These are phyloP conservation scores for Cylloceria caligata DNA, from an alignment of 2,888 invertebrate genomes.

Conservation along the genomic window DNA sequence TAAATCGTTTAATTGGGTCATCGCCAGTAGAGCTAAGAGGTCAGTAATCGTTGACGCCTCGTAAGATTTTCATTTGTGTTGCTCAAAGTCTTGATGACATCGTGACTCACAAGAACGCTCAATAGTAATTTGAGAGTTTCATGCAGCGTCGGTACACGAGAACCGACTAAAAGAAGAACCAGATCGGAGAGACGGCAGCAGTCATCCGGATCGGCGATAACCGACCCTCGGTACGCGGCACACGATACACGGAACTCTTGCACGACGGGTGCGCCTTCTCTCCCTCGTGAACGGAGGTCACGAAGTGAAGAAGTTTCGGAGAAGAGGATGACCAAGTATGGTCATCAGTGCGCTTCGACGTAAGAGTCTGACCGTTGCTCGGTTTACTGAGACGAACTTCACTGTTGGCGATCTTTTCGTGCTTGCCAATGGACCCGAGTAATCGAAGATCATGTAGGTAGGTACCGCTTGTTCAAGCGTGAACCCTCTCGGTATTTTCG, in stretches of 20 bases:
- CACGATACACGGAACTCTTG: slow-evolving; percentile 47
- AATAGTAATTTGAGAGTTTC: not conserved
- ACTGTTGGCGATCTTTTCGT: slow-evolving; percentile 33
- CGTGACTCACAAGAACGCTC: slow-evolving; percentile 4
- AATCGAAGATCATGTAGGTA: slow-evolving; percentile 47
- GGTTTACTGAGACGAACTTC: slow-evolving; percentile 41
- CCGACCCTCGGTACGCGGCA: slow-evolving; percentile 65
- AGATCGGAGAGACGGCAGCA: slow-evolving; percentile 73
- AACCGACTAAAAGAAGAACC: slow-evolving; percentile 73
- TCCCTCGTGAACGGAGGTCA: slow-evolving; percentile 62
- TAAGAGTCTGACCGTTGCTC: slow-evolving; percentile 29
- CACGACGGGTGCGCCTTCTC: slow-evolving; percentile 34
- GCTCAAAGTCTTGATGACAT: not conserved
- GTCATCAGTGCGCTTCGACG: slow-evolving; percentile 54
- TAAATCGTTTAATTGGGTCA: too few species aligned
- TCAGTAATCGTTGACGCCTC: not conserved
- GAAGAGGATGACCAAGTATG: slow-evolving; percentile 68
- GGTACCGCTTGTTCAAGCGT: slow-evolving; percentile 19
- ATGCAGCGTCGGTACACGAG: slow-evolving; percentile 13
- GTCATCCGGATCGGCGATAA: slow-evolving; percentile 77
- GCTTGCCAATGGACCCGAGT: slow-evolving; percentile 37
- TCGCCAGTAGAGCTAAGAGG: too few species aligned
- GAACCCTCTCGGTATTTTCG: slow-evolving; percentile 10
- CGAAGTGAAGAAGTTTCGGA: slow-evolving; percentile 68
- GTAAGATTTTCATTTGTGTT: not conserved